These are phyloP conservation scores for Neotoxoptera formosana DNA, from an alignment of 1,140 invertebrate species.

Conservation along the genomic window DNA sequence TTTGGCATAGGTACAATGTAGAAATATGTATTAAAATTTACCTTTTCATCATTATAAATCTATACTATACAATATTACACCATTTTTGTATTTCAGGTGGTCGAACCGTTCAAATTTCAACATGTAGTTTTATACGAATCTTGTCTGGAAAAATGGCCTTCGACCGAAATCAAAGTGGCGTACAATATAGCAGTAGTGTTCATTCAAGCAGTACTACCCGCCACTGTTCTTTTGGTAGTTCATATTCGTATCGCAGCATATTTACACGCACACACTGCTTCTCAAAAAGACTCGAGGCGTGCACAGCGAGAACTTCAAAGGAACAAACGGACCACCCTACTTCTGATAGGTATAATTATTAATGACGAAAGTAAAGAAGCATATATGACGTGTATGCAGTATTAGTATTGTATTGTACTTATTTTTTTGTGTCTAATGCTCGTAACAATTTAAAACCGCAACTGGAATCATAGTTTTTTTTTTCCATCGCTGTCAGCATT, in stretches of 20 bases:
- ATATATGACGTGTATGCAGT: not conserved
- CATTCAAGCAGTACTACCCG: conserved; percentile 69
- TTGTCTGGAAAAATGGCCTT: conserved; percentile 66
- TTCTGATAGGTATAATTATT: conserved; percentile 63
- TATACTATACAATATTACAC: not conserved
- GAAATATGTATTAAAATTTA: no score
- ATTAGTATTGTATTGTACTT: not conserved
- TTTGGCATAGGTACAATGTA: not conserved
- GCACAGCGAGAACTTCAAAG: conserved; percentile 65
- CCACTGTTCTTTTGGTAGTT: conserved; percentile 67
- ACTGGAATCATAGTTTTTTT: not conserved
- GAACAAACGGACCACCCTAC: conserved; percentile 67
- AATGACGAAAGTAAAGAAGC: not conserved
- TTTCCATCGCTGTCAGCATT: not conserved
- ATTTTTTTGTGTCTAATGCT: not conserved
- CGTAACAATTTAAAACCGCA: not conserved
- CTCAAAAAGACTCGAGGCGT: conserved; percentile 62
- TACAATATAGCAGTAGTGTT: conserved; percentile 68
- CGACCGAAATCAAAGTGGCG: conserved; percentile 64
- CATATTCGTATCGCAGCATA: conserved; percentile 67
- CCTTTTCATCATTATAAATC: not conserved
- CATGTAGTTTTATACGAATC: conserved; percentile 63
- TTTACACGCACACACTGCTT: conserved; percentile 63
- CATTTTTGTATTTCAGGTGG: conserved; percentile 61
- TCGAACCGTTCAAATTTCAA: conserved; percentile 63